Evolutionary conservation across 2,888 invertebrate genomes (phyloP).

Genomic region (Eutolmus rufibarbis): DNA sequence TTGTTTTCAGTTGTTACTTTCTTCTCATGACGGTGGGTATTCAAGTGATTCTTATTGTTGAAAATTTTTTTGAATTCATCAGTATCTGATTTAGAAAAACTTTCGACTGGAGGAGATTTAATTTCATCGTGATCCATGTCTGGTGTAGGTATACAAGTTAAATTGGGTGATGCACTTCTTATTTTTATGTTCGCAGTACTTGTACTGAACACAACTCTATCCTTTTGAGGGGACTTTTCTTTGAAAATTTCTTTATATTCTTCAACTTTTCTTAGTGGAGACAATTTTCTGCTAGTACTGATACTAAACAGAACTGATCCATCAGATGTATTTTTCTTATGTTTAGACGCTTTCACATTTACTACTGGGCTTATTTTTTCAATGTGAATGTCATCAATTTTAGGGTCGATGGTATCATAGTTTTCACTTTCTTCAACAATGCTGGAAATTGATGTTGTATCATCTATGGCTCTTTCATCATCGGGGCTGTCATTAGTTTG

Average conservation of each 20-base stretch:
- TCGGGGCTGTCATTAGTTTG: background rate
- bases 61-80: conserved; percentile 13
- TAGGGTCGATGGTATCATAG: background rate
- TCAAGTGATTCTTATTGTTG: background rate
- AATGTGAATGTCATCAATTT: conserved; percentile 13
- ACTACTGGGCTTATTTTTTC: conserved; percentile 6
- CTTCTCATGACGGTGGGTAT: background rate
- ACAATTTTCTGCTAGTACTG: background rate
- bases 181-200: background rate
- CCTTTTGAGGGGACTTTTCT: background rate
- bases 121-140: conserved; percentile 7
- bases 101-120: conserved; percentile 24
- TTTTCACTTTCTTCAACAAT: conserved; percentile 33
- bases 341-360: background rate
- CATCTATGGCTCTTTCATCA: background rate
- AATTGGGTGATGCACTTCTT: background rate
- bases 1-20: background rate
- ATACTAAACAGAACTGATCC: conserved; percentile 8
- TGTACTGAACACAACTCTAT: conserved; percentile 22
- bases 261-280: background rate
- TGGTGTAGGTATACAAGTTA: background rate
- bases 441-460: background rate
- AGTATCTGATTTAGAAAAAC: conserved; percentile 19
- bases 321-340: background rate
- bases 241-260: background rate